These are phyloP conservation scores for Silurus meridionalis DNA, from an alignment of 2,113 vertebrate species.

Conservation along the genomic window DNA sequence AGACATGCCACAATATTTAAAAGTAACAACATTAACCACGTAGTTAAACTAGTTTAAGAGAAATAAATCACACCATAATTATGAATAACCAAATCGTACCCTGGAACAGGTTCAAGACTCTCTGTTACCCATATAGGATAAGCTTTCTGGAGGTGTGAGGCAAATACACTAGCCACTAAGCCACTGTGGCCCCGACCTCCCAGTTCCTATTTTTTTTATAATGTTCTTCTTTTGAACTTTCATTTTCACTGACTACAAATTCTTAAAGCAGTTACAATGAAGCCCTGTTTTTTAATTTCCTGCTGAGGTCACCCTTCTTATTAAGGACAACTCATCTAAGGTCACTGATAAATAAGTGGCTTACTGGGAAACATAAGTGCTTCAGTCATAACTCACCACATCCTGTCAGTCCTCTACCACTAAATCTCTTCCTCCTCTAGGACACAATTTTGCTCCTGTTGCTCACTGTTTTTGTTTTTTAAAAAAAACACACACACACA, in stretches of 20 bases:
- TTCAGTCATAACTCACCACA: slow-evolving; percentile 1
- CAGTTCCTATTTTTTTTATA: too few species aligned
- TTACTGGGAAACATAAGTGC: slow-evolving; percentile 1
- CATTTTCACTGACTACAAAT: not conserved
- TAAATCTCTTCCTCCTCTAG: slow-evolving; percentile 9
- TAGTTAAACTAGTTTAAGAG: not conserved
- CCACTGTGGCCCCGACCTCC: too few species aligned
- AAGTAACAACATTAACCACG: not conserved
- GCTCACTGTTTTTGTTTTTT: not conserved
- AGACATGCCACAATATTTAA: not conserved
- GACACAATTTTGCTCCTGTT: slow-evolving; percentile 26
- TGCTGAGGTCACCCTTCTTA: too few species aligned
- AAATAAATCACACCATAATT: not conserved
- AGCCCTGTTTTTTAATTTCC: too few species aligned
- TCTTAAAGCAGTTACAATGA: not conserved
- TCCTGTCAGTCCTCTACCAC: slow-evolving; percentile 10
- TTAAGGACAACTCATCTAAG: not conserved
- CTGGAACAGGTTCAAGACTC: too few species aligned
- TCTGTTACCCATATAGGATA: too few species aligned
- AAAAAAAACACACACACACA: not conserved
- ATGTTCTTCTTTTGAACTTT: not conserved
- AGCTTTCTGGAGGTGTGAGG: too few species aligned
- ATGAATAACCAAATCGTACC: not conserved
- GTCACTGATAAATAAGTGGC: not conserved
- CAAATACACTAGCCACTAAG: too few species aligned